Conservation (phyloP, 2,797 vertebrate genomes). For the Pipistrellus pygmaeus region DNA sequence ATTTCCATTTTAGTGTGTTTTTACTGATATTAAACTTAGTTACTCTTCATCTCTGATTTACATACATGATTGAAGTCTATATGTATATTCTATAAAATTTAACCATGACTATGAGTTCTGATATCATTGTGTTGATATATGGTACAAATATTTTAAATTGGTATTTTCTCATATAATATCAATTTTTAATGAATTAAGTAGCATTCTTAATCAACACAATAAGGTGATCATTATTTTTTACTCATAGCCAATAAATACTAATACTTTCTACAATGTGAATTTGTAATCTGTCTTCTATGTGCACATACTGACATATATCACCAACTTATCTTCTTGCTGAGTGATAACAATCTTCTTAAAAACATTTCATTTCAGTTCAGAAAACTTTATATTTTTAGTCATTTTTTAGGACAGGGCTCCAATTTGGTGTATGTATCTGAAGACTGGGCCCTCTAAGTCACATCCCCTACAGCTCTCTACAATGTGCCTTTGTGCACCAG, state of each 20-base stretch:
- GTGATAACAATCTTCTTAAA: not conserved
- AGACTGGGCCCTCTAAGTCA: not conserved
- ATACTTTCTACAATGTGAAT: not conserved
- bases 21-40: not conserved
- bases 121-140: not conserved
- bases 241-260: not conserved
- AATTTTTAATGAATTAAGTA: not conserved
- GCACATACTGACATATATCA: not conserved
- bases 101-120: not conserved
- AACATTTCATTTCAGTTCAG: not conserved
- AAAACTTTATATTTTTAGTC: not conserved
- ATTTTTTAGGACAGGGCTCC: not conserved
- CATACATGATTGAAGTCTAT: not conserved
- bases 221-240: not conserved
- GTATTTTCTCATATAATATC: not conserved
- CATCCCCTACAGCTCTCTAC: not conserved
- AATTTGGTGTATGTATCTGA: not conserved
- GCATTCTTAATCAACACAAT: not conserved
- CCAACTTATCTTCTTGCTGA: not conserved
- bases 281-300: not conserved
- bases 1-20: not conserved
- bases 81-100: not conserved
- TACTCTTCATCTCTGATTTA: not conserved
- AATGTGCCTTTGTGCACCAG: not conserved
- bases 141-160: not conserved